These are phyloP conservation scores for Guaruba guarouba DNA, from an alignment of 2,113 vertebrate genomes.

Conservation along the genomic window DNA sequence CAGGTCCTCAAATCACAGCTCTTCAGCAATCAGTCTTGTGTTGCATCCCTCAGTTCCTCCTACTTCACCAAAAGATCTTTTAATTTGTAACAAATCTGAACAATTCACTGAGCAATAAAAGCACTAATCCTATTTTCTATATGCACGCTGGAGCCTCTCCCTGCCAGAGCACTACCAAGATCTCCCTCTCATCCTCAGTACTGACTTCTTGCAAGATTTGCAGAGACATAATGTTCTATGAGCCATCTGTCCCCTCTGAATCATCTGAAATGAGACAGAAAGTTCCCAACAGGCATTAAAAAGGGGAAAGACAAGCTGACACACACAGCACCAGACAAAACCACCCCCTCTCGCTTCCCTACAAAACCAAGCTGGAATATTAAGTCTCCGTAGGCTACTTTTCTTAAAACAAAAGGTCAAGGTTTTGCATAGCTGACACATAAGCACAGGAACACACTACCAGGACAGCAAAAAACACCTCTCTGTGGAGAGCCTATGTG, in stretches of 20 bases:
- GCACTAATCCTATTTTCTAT: not conserved
- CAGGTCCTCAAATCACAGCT: not conserved
- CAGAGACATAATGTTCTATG: not conserved
- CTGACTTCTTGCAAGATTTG: not conserved
- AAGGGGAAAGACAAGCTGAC: not conserved
- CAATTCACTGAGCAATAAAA: not conserved
- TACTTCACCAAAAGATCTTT: not conserved
- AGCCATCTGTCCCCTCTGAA: not conserved
- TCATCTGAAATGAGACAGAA: not conserved
- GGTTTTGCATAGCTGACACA: not conserved
- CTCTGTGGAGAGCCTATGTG: not conserved
- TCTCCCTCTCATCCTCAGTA: not conserved
- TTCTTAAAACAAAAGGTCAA: not conserved
- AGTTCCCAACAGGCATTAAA: not conserved
- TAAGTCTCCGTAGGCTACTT: fast-evolving
- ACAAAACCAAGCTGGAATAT: not conserved
- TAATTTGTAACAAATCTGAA: not conserved
- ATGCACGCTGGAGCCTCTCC: not conserved
- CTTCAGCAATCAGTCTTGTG: not conserved
- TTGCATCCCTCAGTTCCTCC: not conserved
- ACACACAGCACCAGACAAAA: not conserved
- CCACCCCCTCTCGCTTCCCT: not conserved
- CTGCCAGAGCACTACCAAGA: not conserved
- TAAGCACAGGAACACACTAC: not conserved
- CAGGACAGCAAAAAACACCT: not conserved